These are phyloP conservation scores for Simalia tracyae DNA, from an alignment of 2,797 vertebrate species.

Conservation along the genomic window DNA sequence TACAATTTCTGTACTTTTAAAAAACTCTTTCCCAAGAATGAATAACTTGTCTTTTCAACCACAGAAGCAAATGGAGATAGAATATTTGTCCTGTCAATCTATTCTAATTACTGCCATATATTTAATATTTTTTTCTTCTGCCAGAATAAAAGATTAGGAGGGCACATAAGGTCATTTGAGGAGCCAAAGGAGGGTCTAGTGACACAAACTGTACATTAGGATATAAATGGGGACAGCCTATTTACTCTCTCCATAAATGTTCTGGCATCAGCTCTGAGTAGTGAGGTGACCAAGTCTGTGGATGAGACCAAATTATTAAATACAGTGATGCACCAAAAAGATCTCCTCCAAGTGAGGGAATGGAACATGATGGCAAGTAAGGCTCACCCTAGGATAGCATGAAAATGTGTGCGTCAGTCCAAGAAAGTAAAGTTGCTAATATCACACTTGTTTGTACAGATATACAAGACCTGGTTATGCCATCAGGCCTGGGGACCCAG, in stretches of 20 bases:
- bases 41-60: constrained; percentile 6
- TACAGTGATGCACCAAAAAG: neutral
- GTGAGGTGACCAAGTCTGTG: neutral
- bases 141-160: neutral
- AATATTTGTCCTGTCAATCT: neutral
- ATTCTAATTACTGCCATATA: neutral
- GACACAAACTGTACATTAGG: neutral
- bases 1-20: constrained; percentile 4
- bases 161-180: neutral
- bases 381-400: neutral
- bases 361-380: neutral
- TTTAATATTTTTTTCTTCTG: neutral
- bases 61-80: neutral
- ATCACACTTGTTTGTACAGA: neutral
- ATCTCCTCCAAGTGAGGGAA: neutral
- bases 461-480: neutral
- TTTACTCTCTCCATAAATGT: neutral
- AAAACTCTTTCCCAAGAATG: constrained; percentile 3
- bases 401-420: neutral
- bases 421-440: neutral
- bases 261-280: neutral
- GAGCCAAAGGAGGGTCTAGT: neutral
- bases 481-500: too few relatives aligned
- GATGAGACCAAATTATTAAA: neutral
- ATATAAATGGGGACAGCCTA: neutral